A percentile compares a stretch with the other conserved stretches of the same genome.
Conservation (phyloP, 2,113 vertebrate species). For the Crotalus tigris region DNA sequence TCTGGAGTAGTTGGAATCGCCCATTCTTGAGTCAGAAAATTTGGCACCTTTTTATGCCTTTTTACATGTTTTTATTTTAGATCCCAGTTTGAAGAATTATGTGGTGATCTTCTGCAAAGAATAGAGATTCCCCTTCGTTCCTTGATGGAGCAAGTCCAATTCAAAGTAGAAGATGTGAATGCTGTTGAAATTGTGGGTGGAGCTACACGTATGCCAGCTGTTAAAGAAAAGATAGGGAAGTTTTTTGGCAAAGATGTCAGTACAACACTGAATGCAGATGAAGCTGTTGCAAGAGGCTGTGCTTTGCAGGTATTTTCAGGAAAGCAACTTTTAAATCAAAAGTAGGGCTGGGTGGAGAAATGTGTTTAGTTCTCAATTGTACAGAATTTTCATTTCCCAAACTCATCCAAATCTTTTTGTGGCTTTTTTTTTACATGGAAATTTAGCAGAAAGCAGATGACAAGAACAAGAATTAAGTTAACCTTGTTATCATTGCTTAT, state of each 20-base stretch:
- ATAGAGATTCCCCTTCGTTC: slow-evolving; percentile 89
- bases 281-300: slow-evolving; percentile 94
- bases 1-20: neutral
- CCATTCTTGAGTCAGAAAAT: neutral
- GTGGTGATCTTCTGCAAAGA: slow-evolving; percentile 82
- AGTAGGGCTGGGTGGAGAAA: neutral
- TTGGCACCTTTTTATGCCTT: neutral
- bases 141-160: slow-evolving; percentile 88
- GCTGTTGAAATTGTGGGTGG: slow-evolving; percentile 95
- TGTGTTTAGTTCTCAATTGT: neutral
- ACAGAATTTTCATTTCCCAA: neutral
- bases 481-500: neutral
- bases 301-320: slow-evolving; percentile 84
- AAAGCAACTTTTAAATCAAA: neutral
- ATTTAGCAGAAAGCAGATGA: neutral
- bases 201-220: slow-evolving; percentile 88
- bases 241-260: slow-evolving; percentile 95
- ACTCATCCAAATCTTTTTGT: neutral
- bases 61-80: neutral
- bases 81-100: slow-evolving; percentile 75
- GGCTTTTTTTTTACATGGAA: neutral
- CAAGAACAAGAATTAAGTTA: neutral
- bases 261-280: slow-evolving; percentile 93
- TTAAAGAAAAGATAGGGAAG: slow-evolving; percentile 92
- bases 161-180: slow-evolving; percentile 94